Evolutionary conservation across 2,888 invertebrate species (phyloP), one percentile per base, ranked within the genome.

Genomic region (Clivina fossor): DNA sequence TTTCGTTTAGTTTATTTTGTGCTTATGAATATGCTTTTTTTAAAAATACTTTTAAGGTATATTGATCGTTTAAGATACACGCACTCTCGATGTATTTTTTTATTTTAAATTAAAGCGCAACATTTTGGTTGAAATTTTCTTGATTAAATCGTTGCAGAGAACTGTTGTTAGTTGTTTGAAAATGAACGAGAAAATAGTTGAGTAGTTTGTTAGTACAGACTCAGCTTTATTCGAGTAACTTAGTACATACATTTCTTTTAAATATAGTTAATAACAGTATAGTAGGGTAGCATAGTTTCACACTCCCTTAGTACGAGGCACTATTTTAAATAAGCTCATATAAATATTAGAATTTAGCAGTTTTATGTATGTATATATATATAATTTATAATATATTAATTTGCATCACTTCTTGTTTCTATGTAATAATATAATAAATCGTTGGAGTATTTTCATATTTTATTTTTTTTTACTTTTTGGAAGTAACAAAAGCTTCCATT

Each of bases 241-340:
- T 44, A 44, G 15, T 44, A 53, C 28, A 53, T 43, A n/a, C n/a
- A n/a, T 43, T 53, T 53, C 26, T 13, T 43, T 20, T 41, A 11
- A 9, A 4, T 19, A 53, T 35, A 53, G 53, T 53, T 44, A 40
- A 53, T 53, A 53, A 53, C 53, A 53, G 53, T 53, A 53, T 53
- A 33, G 53, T 30, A 53, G 53, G 53, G 53, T 35, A 44, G 53
- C 28, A 53, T 50, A 50, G 32, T 41, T 46, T 26, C 26, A 53
- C 53, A 53, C 53, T 41, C 53, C 62, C 62, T 62, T 75, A 76
- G 74, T 78, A 77, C 80, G 80, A 81, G 81, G 81, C 81, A 81
- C 81, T 80, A 80, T 79, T 73, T 78, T 76, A 72, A 76, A 74
- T 81, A 81, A 81, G 81, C 81, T 81, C 81, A 79, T 81, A 78